A percentile compares a stretch with the other conserved stretches of the same genome.
Evolutionary conservation across 2,888 invertebrate species (phyloP).

Genomic region (Calliopum simillimum): DNA sequence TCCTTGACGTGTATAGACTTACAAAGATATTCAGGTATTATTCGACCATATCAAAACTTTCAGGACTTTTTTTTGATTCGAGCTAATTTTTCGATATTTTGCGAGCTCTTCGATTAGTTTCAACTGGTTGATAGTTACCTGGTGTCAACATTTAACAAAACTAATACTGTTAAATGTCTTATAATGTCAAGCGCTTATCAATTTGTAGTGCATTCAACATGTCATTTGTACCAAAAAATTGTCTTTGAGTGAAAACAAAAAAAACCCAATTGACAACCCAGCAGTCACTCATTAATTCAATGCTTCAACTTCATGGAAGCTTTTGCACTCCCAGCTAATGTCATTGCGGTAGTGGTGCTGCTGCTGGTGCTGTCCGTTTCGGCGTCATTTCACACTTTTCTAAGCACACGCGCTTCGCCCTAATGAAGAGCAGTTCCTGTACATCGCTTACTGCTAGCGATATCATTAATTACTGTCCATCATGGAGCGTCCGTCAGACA

Average conservation of each 20-base stretch:
- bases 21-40: too few relatives aligned
- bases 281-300: neutral
- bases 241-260: too few relatives aligned
- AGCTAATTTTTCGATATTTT: too few relatives aligned
- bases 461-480: slow-evolving; percentile 41
- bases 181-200: neutral
- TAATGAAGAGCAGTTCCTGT: slow-evolving; percentile 32
- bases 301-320: too few relatives aligned
- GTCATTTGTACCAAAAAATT: slow-evolving; percentile 3
- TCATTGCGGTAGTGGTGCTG: neutral
- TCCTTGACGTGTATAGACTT: too few relatives aligned
- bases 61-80: too few relatives aligned
- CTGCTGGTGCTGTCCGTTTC: neutral
- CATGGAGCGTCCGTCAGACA: neutral
- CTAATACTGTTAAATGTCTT: neutral
- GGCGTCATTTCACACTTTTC: slow-evolving; percentile 38
- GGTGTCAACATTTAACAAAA: too few relatives aligned
- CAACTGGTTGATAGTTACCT: too few relatives aligned
- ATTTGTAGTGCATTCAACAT: neutral
- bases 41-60: too few relatives aligned
- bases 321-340: too few relatives aligned
- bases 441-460: slow-evolving; percentile 22
- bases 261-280: neutral
- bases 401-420: slow-evolving; percentile 37
- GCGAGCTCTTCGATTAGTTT: too few relatives aligned